A percentile compares a stretch with the other conserved stretches of the same genome.
phyloP scores from a whole-genome alignment of 2,113 vertebrate genomes.

The Alligator mississippiensis region DNA sequence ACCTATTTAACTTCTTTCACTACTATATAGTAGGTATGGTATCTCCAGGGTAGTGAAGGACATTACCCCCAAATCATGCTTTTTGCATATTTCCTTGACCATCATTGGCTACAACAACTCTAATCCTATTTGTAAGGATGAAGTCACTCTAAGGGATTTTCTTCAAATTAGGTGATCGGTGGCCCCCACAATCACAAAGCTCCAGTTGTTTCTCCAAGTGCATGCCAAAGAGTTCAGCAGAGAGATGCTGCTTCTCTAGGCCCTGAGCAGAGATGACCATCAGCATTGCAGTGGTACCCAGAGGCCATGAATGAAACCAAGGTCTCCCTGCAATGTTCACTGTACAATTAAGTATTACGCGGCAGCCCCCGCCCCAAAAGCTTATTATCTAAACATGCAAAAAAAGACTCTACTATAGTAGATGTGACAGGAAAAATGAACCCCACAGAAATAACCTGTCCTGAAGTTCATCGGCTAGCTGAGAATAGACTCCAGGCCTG shows the following conservation, averaged over 20 bases:
- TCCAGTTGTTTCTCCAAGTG: not conserved
- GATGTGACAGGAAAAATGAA: not conserved
- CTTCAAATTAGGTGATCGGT: too few relatives aligned
- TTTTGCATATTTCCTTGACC: too few relatives aligned
- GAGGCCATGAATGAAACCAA: not conserved
- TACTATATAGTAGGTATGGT: too few relatives aligned
- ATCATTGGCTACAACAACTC: too few relatives aligned
- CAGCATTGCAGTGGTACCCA: fast-evolving
- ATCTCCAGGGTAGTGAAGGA: too few relatives aligned
- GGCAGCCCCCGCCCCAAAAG: not conserved
- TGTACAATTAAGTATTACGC: not conserved
- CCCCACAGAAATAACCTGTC: not conserved
- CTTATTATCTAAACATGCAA: fast-evolving
- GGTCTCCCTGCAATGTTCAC: not conserved
- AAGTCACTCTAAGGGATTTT: too few relatives aligned
- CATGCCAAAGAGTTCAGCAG: not conserved
- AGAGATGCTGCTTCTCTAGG: not conserved
- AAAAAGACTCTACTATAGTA: not conserved
- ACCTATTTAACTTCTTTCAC: too few relatives aligned
- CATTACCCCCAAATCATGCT: too few relatives aligned
- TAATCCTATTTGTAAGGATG: too few relatives aligned
- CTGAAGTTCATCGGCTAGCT: fast-evolving
- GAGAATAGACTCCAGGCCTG: not conserved
- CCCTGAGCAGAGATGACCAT: not conserved
- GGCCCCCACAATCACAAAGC: not conserved